A percentile compares a stretch with the other conserved stretches of the same genome.
Conservation (phyloP, 2,113 vertebrate species). For the Seriola aureovittata region DNA sequence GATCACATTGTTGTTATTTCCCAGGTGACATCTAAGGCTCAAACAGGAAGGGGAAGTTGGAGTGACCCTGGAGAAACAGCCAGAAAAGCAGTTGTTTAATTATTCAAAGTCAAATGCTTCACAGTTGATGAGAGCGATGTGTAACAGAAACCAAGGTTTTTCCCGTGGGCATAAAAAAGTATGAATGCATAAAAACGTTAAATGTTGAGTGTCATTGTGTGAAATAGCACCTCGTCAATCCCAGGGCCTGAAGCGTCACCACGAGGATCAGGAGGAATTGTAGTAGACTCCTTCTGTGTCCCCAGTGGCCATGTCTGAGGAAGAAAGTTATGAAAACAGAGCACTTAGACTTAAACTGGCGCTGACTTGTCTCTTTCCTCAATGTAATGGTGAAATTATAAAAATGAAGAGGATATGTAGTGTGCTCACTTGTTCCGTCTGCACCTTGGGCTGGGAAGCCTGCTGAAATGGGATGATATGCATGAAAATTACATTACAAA, state of each 20-base stretch:
- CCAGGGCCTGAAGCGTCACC: slow-evolving; percentile 79
- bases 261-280: slow-evolving; percentile 76
- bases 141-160: background rate
- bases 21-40: slow-evolving; percentile 69
- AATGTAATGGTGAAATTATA: background rate
- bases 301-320: slow-evolving; percentile 67
- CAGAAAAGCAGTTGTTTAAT: background rate
- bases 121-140: background rate
- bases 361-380: background rate
- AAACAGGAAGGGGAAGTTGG: slow-evolving; percentile 81
- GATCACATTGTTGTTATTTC: slow-evolving; percentile 13
- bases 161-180: background rate
- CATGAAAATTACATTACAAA: slow-evolving; percentile 10
- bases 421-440: slow-evolving; percentile 66
- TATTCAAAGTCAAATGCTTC: background rate
- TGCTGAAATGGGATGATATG: slow-evolving; percentile 58
- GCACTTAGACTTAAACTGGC: background rate
- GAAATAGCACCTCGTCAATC: slow-evolving; percentile 73
- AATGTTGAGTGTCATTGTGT: background rate
- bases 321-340: background rate
- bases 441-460: slow-evolving; percentile 64
- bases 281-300: slow-evolving; percentile 64
- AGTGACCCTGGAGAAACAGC: slow-evolving; percentile 65
- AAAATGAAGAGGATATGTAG: background rate
- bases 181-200: background rate